Evolutionary conservation across 2,113 vertebrate genomes (phyloP).

Genomic region (Thoracochromis brauschi): DNA sequence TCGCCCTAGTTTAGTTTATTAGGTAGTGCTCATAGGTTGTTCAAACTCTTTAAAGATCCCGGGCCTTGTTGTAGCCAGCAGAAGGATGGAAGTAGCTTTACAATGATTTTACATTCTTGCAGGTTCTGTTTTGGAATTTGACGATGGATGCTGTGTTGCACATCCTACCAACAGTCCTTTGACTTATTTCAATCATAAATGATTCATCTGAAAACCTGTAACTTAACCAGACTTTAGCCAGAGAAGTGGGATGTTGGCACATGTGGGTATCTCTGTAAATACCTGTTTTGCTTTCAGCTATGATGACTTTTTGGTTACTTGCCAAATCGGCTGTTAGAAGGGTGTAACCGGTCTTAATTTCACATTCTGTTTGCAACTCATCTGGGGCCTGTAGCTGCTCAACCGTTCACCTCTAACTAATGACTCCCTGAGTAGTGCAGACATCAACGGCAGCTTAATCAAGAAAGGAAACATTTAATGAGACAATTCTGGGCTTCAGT

Average conservation of each 20-base stretch:
- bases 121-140: neutral
- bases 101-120: neutral
- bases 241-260: neutral
- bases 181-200: neutral
- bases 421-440: neutral
- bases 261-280: neutral
- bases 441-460: neutral
- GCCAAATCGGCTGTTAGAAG: neutral
- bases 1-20: neutral
- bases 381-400: neutral
- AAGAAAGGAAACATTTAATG: neutral
- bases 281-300: neutral
- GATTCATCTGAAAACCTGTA: neutral
- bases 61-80: neutral
- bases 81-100: neutral
- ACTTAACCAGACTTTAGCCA: neutral
- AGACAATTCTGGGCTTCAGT: neutral
- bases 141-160: neutral
- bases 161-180: neutral
- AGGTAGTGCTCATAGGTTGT: neutral
- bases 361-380: neutral
- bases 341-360: neutral
- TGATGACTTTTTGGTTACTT: neutral
- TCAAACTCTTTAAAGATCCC: neutral
- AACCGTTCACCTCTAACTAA: slow-evolving; percentile 6